These are phyloP conservation scores for Lutraria lutraria DNA, from an alignment of 2,888 invertebrate genomes.

Conservation along the genomic window DNA sequence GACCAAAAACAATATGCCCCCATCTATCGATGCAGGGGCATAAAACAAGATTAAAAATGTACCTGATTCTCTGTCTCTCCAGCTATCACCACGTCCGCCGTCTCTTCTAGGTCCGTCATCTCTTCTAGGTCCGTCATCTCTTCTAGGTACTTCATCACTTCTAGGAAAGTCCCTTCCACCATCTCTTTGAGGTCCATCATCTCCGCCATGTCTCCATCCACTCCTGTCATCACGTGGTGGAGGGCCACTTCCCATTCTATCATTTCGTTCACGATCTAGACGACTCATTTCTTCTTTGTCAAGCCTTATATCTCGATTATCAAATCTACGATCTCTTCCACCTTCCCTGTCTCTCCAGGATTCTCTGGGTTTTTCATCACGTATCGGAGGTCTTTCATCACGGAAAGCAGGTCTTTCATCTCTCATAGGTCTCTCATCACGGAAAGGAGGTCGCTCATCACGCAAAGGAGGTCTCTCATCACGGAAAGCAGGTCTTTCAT, in stretches of 20 bases:
- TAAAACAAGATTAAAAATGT: background rate
- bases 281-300: conserved; percentile 67
- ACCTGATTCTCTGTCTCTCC: conserved; percentile 49
- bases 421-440: conserved; percentile 62
- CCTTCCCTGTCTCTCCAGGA: conserved; percentile 62
- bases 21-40: too few relatives aligned
- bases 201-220: conserved; percentile 43
- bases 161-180: conserved; percentile 47
- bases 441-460: conserved; percentile 50
- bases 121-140: conserved; percentile 49
- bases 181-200: conserved; percentile 49
- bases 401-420: conserved; percentile 35
- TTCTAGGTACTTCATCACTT: conserved; percentile 36
- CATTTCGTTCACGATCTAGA: conserved; percentile 56
- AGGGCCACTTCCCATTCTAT: conserved; percentile 42
- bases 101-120: conserved; percentile 50
- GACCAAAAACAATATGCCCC: too few relatives aligned
- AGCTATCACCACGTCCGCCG: conserved; percentile 56
- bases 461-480: conserved; percentile 54
- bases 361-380: conserved; percentile 59
- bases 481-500: conserved; percentile 32
- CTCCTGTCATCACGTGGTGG: conserved; percentile 57
- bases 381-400: conserved; percentile 53
- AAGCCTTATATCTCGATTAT: conserved; percentile 65
- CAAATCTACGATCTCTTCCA: conserved; percentile 61